Percentiles rank a stretch among this genome's conserved stretches.
Evolutionary conservation across 1,140 invertebrate genomes (phyloP).

Genomic region (Hyposmocoma kahamanoa): DNA sequence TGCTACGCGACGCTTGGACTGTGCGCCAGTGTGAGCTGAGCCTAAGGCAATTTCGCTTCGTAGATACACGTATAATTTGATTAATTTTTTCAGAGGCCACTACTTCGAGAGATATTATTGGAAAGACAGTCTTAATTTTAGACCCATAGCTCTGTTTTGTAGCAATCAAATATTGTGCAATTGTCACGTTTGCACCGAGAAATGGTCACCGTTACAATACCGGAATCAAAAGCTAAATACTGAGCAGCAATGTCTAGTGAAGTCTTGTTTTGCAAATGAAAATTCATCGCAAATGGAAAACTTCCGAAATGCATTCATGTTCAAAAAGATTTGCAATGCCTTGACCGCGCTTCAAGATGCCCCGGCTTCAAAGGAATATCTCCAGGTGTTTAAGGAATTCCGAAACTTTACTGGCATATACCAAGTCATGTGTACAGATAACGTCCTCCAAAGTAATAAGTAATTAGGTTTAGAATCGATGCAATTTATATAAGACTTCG

Average conservation of each 20-base stretch:
- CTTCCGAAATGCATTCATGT: not conserved
- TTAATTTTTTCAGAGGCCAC: constrained; percentile 4
- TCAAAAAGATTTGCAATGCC: not conserved
- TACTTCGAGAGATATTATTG: not conserved
- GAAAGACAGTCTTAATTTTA: not conserved
- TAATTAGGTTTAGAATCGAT: no score
- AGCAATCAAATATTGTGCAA: not conserved
- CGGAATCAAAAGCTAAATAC: not conserved
- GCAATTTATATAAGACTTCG: no score
- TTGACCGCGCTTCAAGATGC: not conserved
- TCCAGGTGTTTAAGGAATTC: no score
- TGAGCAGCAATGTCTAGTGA: not conserved
- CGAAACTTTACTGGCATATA: no score
- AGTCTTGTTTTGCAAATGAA: not conserved
- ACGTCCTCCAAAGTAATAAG: no score
- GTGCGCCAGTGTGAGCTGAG: no score
- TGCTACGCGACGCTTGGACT: no score
- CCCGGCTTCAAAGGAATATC: no score
- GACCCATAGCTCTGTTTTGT: not conserved
- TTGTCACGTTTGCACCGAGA: not conserved
- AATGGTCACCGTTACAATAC: not conserved
- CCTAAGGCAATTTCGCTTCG: no score
- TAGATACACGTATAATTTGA: no score
- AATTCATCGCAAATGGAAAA: not conserved
- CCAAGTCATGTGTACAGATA: no score